Evolutionary conservation across 92 coral and sea anemone species (phyloP).

Genomic region (Umimayanthus kanabou): DNA sequence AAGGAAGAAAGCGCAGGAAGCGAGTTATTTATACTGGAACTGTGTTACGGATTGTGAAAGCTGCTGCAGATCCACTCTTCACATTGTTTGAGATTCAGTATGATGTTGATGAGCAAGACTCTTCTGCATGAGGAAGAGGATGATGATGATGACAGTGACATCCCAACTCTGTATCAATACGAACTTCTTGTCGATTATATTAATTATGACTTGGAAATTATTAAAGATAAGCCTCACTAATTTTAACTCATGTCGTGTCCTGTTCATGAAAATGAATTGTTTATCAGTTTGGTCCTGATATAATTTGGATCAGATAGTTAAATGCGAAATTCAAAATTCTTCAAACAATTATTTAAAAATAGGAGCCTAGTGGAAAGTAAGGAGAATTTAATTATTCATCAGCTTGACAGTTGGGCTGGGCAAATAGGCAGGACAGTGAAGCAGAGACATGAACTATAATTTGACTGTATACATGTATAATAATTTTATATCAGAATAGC

Average conservation of each 20-base stretch:
- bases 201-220: conserved; percentile 11
- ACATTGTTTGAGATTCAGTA: conserved; percentile 1
- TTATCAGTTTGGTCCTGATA: too few species aligned
- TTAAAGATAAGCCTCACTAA: not conserved
- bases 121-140: not conserved
- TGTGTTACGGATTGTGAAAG: conserved; percentile 1
- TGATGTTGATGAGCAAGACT: conserved; percentile 5
- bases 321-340: too few species aligned
- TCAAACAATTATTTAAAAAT: too few species aligned
- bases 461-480: too few species aligned
- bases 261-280: too few species aligned
- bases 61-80: conserved; percentile 9
- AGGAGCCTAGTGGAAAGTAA: too few species aligned
- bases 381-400: too few species aligned
- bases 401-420: too few species aligned
- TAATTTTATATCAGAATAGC: not conserved
- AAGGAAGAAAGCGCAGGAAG: conserved; percentile 6
- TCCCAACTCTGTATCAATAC: not conserved
- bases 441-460: too few species aligned
- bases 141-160: not conserved
- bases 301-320: too few species aligned
- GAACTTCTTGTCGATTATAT: conserved; percentile 6
- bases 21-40: not conserved
- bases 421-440: too few species aligned
- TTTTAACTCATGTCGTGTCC: too few species aligned